Percentiles rank a stretch among this genome's conserved stretches.
Conservation (phyloP, 2,113 vertebrate species). For the Bettongia penicillata region DNA sequence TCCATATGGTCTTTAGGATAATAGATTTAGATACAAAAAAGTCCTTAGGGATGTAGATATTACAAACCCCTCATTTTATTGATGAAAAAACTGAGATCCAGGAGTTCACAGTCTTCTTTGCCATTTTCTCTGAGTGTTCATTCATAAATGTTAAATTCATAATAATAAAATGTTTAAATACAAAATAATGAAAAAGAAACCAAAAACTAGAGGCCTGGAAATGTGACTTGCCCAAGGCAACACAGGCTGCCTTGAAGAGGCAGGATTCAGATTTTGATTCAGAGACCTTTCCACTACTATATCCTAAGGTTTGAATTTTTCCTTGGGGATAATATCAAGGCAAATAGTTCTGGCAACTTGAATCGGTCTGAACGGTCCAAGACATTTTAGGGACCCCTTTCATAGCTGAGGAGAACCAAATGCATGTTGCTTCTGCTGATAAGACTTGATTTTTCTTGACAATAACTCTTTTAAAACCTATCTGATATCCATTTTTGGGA, state of each 20-base stretch:
- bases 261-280: background rate
- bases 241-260: background rate
- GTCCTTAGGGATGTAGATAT: background rate
- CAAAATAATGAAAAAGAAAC: background rate
- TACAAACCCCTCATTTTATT: background rate
- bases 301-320: background rate
- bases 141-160: background rate
- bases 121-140: background rate
- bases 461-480: constrained; percentile 29
- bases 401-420: background rate
- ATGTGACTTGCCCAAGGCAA: background rate
- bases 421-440: background rate
- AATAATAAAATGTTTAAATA: background rate
- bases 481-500: constrained; percentile 40
- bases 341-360: background rate
- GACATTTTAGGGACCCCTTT: background rate
- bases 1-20: background rate
- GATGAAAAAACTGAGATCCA: background rate
- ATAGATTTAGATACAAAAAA: background rate
- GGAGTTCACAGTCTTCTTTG: background rate
- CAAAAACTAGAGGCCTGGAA: background rate
- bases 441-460: constrained; percentile 11
- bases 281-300: background rate
- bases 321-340: background rate
- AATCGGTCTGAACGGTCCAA: background rate